These are phyloP conservation scores for Crotalus viridis DNA, from an alignment of 2,113 vertebrate species.

Conservation along the genomic window DNA sequence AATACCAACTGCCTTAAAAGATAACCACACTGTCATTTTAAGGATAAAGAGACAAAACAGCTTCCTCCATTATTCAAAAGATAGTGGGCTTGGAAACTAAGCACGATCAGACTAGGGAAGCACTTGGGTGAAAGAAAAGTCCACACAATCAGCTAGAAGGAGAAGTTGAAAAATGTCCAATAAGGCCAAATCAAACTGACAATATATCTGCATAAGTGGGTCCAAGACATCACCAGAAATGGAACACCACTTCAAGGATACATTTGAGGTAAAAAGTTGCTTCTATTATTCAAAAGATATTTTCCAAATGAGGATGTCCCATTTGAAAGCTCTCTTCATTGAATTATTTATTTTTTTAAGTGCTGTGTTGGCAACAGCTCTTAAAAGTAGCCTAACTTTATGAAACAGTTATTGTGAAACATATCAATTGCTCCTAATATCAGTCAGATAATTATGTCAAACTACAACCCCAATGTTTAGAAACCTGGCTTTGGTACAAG, in stretches of 20 bases:
- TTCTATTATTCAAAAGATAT: conserved; percentile 3
- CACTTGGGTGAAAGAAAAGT: not conserved
- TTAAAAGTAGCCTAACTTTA: conserved; percentile 22
- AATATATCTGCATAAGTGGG: not conserved
- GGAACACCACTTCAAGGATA: not conserved
- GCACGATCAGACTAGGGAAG: not conserved
- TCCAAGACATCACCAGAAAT: not conserved
- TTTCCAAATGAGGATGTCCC: not conserved
- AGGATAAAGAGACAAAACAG: not conserved
- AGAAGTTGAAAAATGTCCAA: not conserved
- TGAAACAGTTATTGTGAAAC: not conserved
- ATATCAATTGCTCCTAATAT: not conserved
- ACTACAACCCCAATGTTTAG: conserved; percentile 4
- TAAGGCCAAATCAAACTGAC: not conserved
- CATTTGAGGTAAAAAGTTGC: not conserved
- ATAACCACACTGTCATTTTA: not conserved
- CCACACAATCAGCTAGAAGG: not conserved
- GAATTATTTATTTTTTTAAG: conserved; percentile 25
- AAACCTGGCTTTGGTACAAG: not conserved
- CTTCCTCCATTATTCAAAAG: conserved; percentile 3
- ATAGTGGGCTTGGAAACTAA: not conserved
- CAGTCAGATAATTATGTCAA: not conserved
- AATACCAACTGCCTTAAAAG: not conserved
- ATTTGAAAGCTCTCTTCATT: not conserved
- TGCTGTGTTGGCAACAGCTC: conserved; percentile 17